Percentiles rank a stretch among this genome's conserved stretches.
Conservation (phyloP, 2,888 invertebrate species). For the Strigamia maritima region DNA sequence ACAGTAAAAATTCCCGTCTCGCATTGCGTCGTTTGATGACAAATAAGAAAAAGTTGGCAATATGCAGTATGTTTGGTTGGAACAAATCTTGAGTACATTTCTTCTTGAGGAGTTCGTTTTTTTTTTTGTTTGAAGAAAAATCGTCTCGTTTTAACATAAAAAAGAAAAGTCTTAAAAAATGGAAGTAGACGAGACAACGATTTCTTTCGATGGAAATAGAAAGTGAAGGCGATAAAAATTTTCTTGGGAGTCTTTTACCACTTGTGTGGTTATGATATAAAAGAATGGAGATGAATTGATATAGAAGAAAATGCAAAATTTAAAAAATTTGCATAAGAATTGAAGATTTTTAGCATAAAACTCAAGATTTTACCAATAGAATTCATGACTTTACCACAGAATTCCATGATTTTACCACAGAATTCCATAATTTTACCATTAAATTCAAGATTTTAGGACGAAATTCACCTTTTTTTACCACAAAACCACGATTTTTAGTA, state of each 20-base stretch:
- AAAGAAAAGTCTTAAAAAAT: not conserved
- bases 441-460: too few species aligned
- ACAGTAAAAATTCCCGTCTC: not conserved
- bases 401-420: too few species aligned
- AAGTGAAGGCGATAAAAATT: not conserved
- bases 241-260: not conserved
- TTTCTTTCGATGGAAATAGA: conserved; percentile 1
- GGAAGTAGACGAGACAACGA: not conserved
- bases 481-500: too few species aligned
- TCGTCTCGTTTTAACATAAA: not conserved
- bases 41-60: conserved; percentile 15
- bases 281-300: not conserved
- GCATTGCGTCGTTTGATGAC: not conserved
- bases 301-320: too few species aligned
- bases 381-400: too few species aligned
- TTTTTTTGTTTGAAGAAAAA: too few species aligned
- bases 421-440: too few species aligned
- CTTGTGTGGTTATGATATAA: not conserved
- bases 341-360: too few species aligned
- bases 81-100: not conserved
- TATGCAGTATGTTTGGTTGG: not conserved
- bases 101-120: not conserved
- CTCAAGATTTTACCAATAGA: too few species aligned
- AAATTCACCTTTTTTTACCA: too few species aligned
- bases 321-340: too few species aligned